Conservation (phyloP, 2,113 vertebrate species). For the Pachycephala philippinensis region DNA sequence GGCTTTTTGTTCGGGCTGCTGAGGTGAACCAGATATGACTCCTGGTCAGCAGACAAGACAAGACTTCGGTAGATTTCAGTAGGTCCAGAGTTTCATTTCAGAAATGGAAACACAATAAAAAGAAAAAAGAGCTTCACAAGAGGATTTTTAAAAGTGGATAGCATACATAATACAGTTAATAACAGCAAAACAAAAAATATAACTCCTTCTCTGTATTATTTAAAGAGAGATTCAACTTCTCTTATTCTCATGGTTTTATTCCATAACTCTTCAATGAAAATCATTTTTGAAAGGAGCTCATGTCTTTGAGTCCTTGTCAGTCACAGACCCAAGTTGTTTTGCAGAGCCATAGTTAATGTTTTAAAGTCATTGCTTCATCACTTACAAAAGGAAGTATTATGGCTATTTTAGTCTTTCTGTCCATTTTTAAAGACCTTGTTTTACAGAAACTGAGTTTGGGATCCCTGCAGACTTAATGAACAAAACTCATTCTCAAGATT, state of each 20-base stretch:
- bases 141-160: neutral
- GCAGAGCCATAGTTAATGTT: neutral
- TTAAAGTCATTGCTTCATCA: neutral
- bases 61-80: neutral
- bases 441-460: neutral
- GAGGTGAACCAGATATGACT: neutral
- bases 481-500: slow-evolving; percentile 36
- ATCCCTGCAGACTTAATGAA: slow-evolving; percentile 17
- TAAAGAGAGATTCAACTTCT: neutral
- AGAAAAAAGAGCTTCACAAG: neutral
- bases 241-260: neutral
- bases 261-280: neutral
- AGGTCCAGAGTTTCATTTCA: neutral
- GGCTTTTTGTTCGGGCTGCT: neutral
- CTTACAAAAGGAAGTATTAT: neutral
- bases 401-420: neutral
- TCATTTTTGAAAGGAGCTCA: neutral
- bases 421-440: slow-evolving; percentile 15
- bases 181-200: neutral
- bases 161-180: neutral
- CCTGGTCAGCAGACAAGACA: neutral
- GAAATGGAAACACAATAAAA: neutral
- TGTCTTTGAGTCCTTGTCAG: neutral
- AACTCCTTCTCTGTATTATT: neutral
- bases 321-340: neutral